Percentiles rank a stretch among this genome's conserved stretches.
Evolutionary conservation across 2,888 invertebrate species (phyloP).

Genomic region (Plemyria rubiginata): DNA sequence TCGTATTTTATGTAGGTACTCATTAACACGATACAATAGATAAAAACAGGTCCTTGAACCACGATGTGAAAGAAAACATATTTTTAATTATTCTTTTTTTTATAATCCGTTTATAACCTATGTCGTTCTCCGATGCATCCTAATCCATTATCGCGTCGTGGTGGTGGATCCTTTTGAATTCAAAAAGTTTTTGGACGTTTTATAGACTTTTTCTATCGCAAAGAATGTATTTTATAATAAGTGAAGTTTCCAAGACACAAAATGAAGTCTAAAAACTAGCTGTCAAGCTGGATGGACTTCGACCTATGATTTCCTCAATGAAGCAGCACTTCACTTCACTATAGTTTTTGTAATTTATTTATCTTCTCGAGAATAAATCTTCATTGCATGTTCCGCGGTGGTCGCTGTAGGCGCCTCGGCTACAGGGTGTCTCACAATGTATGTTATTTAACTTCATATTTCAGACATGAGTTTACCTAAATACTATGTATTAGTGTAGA

Average conservation of each 20-base stretch:
- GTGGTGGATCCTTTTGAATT: too few relatives aligned
- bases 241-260: not conserved
- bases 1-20: too few relatives aligned
- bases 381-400: constrained; percentile 12
- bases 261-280: not conserved
- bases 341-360: constrained; percentile 18
- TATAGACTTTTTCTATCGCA: not conserved
- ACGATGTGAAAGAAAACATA: too few relatives aligned
- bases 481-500: too few relatives aligned
- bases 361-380: constrained; percentile 16
- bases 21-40: too few relatives aligned
- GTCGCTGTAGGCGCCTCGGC: not conserved
- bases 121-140: too few relatives aligned
- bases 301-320: constrained; percentile 7
- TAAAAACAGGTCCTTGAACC: too few relatives aligned
- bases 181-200: not conserved
- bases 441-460: not conserved
- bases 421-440: constrained; percentile 11
- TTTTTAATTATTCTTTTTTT: too few relatives aligned
- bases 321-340: not conserved
- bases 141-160: too few relatives aligned
- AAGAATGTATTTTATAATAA: not conserved
- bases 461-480: too few relatives aligned
- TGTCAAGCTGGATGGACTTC: constrained; percentile 1
- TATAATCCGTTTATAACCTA: too few relatives aligned